These are phyloP conservation scores for Parapsyche elsis DNA, from an alignment of 1,140 invertebrate genomes.

Conservation along the genomic window DNA sequence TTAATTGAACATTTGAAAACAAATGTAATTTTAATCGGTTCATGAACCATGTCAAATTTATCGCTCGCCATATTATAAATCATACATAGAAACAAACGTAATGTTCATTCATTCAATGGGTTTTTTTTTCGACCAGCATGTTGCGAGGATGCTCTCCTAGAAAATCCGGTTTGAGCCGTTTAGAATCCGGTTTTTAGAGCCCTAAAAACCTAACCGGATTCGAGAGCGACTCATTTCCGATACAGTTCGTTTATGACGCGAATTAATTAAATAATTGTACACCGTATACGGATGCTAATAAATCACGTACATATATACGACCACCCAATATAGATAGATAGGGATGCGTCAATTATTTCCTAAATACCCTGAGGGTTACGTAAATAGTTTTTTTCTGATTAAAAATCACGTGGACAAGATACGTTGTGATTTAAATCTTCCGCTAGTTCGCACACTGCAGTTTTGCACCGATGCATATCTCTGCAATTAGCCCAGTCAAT, in stretches of 20 bases:
- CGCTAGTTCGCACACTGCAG: background rate
- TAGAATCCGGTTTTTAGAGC: background rate
- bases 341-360: too few species aligned
- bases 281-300: background rate
- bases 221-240: background rate
- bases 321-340: background rate
- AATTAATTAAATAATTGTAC: conserved; percentile 15
- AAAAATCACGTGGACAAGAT: too few species aligned
- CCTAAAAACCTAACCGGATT: background rate
- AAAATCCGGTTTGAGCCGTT: conserved; percentile 3
- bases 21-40: conserved; percentile 8
- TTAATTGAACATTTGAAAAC: conserved; percentile 14
- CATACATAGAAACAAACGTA: background rate
- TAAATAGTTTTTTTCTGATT: too few species aligned
- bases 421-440: too few species aligned
- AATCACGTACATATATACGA: background rate
- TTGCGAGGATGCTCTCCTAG: background rate
- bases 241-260: conserved; percentile 1
- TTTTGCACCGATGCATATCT: conserved; percentile 49
- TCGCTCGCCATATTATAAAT: background rate
- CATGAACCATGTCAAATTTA: background rate
- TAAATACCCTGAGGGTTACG: too few species aligned
- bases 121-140: background rate
- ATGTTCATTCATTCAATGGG: background rate
- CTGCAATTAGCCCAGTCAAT: conserved; percentile 54